Conservation (phyloP, 2,888 invertebrate genomes). For the Papilio protenor region DNA sequence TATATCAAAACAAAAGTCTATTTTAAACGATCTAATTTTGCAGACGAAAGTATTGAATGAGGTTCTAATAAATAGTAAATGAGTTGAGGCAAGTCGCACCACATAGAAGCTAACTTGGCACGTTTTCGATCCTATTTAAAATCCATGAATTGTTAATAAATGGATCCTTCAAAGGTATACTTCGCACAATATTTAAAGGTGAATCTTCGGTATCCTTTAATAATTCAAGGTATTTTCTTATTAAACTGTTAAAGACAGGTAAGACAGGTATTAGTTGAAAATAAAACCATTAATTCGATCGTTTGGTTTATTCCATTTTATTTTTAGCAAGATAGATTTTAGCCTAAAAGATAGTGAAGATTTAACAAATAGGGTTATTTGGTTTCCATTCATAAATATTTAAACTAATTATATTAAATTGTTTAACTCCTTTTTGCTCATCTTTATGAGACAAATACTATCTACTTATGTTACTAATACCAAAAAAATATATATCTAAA, state of each 20-base stretch:
- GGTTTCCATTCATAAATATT: too few species aligned
- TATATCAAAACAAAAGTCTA: background rate
- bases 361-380: too few species aligned
- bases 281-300: background rate
- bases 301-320: background rate
- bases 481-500: too few species aligned
- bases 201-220: slow-evolving; percentile 38
- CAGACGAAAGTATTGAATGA: slow-evolving; percentile 16
- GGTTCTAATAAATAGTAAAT: slow-evolving; percentile 51
- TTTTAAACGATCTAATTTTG: background rate
- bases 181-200: slow-evolving; percentile 41
- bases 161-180: slow-evolving; percentile 52
- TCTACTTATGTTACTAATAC: too few species aligned
- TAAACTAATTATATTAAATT: too few species aligned
- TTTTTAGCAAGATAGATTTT: too few species aligned
- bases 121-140: slow-evolving; percentile 81
- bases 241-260: slow-evolving; percentile 28
- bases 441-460: too few species aligned
- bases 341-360: too few species aligned
- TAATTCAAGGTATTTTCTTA: slow-evolving; percentile 42
- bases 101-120: slow-evolving; percentile 64
- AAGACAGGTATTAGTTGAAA: background rate
- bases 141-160: slow-evolving; percentile 73
- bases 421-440: too few species aligned
- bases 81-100: slow-evolving; percentile 54